Percentiles rank a stretch among this genome's conserved stretches.
Conservation (phyloP, 2,113 vertebrate genomes). For the Notothenia rossii region DNA sequence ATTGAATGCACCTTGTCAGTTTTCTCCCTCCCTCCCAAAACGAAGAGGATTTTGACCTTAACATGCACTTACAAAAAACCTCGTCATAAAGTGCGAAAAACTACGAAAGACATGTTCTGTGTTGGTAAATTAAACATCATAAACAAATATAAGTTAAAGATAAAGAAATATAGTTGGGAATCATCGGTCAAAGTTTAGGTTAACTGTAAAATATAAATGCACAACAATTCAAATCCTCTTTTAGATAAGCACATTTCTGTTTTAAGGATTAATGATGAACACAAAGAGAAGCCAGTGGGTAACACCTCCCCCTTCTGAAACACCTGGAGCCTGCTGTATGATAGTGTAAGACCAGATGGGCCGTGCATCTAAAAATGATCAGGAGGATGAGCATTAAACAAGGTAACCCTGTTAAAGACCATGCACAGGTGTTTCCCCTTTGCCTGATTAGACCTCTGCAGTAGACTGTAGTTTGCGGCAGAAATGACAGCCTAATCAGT, state of each 20-base stretch:
- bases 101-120: neutral
- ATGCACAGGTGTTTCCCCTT: neutral
- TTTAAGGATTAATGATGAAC: neutral
- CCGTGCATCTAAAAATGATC: neutral
- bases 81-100: neutral
- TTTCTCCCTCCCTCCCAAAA: neutral
- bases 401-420: no score
- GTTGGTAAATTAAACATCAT: neutral
- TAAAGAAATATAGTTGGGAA: neutral
- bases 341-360: no score
- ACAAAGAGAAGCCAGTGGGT: neutral
- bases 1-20: constrained; percentile 1
- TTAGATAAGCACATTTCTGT: neutral
- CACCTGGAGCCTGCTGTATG: no score
- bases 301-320: neutral
- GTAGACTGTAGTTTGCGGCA: neutral
- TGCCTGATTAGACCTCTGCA: neutral
- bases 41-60: constrained; percentile 6
- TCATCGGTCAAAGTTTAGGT: no score
- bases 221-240: neutral
- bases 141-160: neutral
- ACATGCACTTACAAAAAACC: neutral
- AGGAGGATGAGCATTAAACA: neutral
- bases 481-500: no score
- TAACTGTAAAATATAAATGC: neutral